Evolutionary conservation across 2,797 vertebrate species (phyloP).

Genomic region (Poecilia gillii): DNA sequence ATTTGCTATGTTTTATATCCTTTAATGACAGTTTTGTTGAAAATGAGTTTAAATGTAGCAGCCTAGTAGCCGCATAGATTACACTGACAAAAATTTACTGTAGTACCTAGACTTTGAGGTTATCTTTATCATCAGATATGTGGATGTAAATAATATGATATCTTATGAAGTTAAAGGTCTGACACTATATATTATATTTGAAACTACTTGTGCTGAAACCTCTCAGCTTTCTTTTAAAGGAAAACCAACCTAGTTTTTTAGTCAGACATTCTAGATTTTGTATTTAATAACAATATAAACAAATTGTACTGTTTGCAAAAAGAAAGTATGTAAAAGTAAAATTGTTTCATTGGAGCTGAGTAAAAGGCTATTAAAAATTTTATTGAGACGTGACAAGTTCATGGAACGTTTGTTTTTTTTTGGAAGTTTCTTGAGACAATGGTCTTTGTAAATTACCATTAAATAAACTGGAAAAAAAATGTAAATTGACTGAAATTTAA

Average conservation of each 20-base stretch:
- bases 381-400: not conserved
- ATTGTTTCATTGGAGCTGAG: no score
- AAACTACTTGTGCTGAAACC: not conserved
- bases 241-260: not conserved
- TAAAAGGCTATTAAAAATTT: not conserved
- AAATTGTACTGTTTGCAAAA: not conserved
- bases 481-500: not conserved
- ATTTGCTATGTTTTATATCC: not conserved
- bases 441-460: not conserved
- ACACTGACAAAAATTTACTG: not conserved
- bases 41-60: not conserved
- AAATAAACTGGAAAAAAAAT: not conserved
- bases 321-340: not conserved
- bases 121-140: not conserved
- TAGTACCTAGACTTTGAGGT: not conserved
- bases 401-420: not conserved
- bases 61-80: not conserved
- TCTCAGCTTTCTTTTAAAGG: not conserved
- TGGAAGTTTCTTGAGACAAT: not conserved
- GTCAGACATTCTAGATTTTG: not conserved
- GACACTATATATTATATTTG: not conserved
- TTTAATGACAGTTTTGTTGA: not conserved
- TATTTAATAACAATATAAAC: not conserved
- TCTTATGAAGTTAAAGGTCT: not conserved
- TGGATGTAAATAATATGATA: not conserved